phyloP scores from a whole-genome alignment of 1,140 invertebrate genomes.

The Arctopsyche grandis region DNA sequence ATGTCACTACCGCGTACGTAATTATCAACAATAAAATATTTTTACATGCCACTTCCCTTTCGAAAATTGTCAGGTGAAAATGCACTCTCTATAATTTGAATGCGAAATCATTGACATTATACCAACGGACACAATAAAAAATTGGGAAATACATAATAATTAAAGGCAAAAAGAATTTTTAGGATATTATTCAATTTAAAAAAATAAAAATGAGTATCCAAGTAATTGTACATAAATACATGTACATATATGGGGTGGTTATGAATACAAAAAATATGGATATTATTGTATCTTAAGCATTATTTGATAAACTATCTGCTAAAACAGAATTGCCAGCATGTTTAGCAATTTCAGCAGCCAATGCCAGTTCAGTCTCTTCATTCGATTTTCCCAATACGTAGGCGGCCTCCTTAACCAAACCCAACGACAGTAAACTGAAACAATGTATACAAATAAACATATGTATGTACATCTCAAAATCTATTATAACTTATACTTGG shows the following conservation, averaged over 20 bases:
- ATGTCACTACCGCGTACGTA: background rate
- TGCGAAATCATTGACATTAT: too few species aligned
- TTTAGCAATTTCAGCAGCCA: conserved; percentile 61
- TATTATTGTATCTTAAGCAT: background rate
- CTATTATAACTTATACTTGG: background rate
- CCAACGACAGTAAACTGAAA: conserved; percentile 59
- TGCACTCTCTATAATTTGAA: too few species aligned
- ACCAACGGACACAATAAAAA: too few species aligned
- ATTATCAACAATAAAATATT: conserved; percentile 1
- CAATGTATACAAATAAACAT: conserved; percentile 31
- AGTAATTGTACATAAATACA: background rate
- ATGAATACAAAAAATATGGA: background rate
- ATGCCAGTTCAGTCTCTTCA: conserved; percentile 56
- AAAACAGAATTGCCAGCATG: conserved; percentile 57
- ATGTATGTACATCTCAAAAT: background rate
- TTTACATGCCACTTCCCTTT: background rate
- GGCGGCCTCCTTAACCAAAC: conserved; percentile 58
- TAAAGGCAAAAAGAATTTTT: too few species aligned
- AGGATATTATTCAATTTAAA: too few species aligned
- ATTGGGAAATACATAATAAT: too few species aligned
- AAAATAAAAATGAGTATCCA: background rate
- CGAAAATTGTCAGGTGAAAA: too few species aligned
- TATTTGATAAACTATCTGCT: conserved; percentile 55
- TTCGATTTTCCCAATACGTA: conserved; percentile 55
- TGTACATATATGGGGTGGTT: background rate